phyloP scores from a whole-genome alignment of 2,888 invertebrate species.

The Zootermopsis nevadensis region DNA sequence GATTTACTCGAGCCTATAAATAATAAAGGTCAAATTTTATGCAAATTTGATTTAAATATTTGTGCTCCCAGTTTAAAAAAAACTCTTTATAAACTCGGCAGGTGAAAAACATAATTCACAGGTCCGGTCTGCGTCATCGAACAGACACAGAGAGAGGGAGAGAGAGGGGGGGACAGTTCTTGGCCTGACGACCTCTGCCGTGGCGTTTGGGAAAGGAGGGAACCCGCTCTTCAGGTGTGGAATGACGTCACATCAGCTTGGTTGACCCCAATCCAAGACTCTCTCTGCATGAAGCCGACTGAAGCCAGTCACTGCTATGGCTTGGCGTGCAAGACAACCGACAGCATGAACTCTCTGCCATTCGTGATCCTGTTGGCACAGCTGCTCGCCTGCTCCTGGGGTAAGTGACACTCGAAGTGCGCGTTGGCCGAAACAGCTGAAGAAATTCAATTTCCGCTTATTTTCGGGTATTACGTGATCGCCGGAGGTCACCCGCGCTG shows the following conservation, averaged over 20 bases:
- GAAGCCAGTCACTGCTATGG: conserved; percentile 32
- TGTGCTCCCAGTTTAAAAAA: no score
- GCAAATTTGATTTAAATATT: no score
- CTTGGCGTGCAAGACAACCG: conserved; percentile 1
- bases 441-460: no score
- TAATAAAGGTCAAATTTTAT: no score
- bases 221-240: not conserved
- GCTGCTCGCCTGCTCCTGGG: conserved; percentile 34
- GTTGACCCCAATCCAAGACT: conserved; percentile 31
- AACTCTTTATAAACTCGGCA: no score
- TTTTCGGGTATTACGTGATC: no score
- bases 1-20: no score
- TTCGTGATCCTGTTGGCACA: conserved; percentile 3
- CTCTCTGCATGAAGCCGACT: not conserved
- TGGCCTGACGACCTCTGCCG: conserved; percentile 26
- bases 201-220: conserved; percentile 6
- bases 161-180: not conserved
- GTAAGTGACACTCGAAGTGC: conserved; percentile 4
- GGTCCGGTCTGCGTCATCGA: no score
- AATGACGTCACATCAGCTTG: conserved; percentile 15
- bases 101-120: no score
- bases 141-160: not conserved
- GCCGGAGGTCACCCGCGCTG: no score
- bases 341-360: conserved; percentile 34
- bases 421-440: not conserved